These are phyloP conservation scores for Hydropsyche betteni DNA, from an alignment of 2,888 invertebrate species.

Conservation along the genomic window DNA sequence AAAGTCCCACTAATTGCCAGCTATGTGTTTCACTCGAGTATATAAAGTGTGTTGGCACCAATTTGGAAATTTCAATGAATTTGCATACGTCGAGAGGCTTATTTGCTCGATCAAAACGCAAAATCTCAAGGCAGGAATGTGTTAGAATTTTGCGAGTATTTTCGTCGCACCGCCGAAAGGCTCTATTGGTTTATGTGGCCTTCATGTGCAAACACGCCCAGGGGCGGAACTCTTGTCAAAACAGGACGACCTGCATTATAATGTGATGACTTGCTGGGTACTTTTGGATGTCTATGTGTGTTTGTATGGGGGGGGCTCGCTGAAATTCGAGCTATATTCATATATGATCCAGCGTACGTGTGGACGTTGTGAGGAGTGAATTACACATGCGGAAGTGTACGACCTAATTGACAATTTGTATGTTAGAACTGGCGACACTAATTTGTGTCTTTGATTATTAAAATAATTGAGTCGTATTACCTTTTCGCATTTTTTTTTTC, in stretches of 20 bases:
- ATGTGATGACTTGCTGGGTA: background rate
- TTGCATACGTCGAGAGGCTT: constrained; percentile 31
- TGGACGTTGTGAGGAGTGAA: too few species aligned
- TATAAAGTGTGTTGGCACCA: background rate
- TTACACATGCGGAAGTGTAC: too few species aligned
- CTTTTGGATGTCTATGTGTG: background rate
- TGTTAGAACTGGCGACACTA: too few species aligned
- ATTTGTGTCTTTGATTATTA: too few species aligned
- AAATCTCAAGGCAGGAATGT: background rate
- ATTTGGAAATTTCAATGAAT: constrained; percentile 30
- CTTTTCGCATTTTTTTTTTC: too few species aligned
- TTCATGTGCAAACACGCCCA: constrained; percentile 7
- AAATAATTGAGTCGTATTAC: too few species aligned
- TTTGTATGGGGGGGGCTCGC: too few species aligned
- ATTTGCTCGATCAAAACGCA: constrained; percentile 10
- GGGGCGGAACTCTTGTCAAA: background rate
- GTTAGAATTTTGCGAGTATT: background rate
- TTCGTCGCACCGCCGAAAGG: background rate
- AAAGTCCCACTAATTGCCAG: too few species aligned
- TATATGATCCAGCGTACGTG: too few species aligned
- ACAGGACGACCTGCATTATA: constrained; percentile 11
- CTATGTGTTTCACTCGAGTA: too few species aligned
- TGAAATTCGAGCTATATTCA: too few species aligned
- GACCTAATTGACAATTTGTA: too few species aligned
- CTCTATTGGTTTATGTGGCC: constrained; percentile 15